Evolutionary conservation across 2,113 vertebrate genomes (phyloP), one percentile per base, ranked within the genome.

Genomic region (Corapipo altera): DNA sequence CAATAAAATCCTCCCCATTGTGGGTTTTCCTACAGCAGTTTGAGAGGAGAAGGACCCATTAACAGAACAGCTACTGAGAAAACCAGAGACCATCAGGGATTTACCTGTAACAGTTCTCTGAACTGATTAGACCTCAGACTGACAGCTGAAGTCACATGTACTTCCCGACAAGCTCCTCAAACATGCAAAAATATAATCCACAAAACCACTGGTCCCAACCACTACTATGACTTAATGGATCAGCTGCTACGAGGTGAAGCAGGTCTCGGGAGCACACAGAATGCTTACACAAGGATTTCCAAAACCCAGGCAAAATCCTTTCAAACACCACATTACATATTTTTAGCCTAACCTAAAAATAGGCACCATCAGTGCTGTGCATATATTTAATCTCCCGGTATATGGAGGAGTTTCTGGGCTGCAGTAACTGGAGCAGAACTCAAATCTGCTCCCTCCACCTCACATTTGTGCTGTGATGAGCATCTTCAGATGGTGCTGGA

Each of bases 361-460:
- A 97, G 84, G 27, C 51, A 14, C 67, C 57, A 4, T 35, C 0
- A 0, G 61, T 54, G 44, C 51, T 17, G 59, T 48, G 86, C 35
- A 32, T 67, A 24, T 87, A 91, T 95, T 96, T 81, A 75, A 97
- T 87, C 69, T 65, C 73, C 76, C 1, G 4, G 65, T 58, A 32
- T 6, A 74, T 5, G 65, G 49, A 85, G 86, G 80, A 12, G 0
- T 86, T 88, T 89, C 89, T 83, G 92, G 79, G n/a, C 33, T 51
- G 65, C 89, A 89, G 89, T 22, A 96, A 94, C 32, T 92, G 88
- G 80, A 94, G 88, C 92, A 97, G 88, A 96, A 94, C 95, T 92
- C 85, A 49, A 61, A 90, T 32, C 52, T 18, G 3, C 67, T 88
- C 59, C 55, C 13, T 93, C 55, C 39, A 88, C 59, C 69, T 85